phyloP scores from a whole-genome alignment of 2,888 invertebrate genomes.

The Drosophila crucigera region DNA sequence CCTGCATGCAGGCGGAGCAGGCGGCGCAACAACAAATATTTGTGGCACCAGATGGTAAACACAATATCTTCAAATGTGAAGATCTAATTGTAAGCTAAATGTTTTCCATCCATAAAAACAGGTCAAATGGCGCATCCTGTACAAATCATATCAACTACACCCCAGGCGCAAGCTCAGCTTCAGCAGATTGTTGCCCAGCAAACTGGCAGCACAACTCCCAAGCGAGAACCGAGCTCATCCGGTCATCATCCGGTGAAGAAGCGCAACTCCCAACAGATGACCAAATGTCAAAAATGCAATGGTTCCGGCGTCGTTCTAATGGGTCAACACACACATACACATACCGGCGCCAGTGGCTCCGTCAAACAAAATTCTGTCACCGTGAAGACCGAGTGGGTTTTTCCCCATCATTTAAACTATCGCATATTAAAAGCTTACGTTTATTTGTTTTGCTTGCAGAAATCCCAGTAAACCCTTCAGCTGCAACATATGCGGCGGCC shows the following conservation, averaged over 20 bases:
- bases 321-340: slow-evolving; percentile 69
- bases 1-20: slow-evolving; percentile 88
- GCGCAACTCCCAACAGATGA: slow-evolving; percentile 91
- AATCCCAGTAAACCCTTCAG: slow-evolving; percentile 92
- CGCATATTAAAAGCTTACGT: slow-evolving; percentile 3
- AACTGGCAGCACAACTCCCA: slow-evolving; percentile 66
- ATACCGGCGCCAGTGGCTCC: slow-evolving; percentile 60
- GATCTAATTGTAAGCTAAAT: not conserved
- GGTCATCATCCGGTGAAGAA: slow-evolving; percentile 93
- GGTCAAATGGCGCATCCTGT: slow-evolving; percentile 86
- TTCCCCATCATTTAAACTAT: not conserved
- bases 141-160: slow-evolving; percentile 81
- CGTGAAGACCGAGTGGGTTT: slow-evolving; percentile 83
- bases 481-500: slow-evolving; percentile 94
- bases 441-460: slow-evolving; percentile 69
- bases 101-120: slow-evolving; percentile 73
- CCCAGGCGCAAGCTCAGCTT: slow-evolving; percentile 75
- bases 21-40: slow-evolving; percentile 86
- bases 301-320: slow-evolving; percentile 92
- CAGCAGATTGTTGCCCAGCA: slow-evolving; percentile 78
- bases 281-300: slow-evolving; percentile 95
- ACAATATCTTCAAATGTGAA: not conserved
- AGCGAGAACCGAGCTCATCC: slow-evolving; percentile 73
- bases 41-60: slow-evolving; percentile 88
- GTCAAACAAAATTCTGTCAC: slow-evolving; percentile 72